Evolutionary conservation across 2,113 vertebrate species (phyloP), one percentile per base, ranked within the genome.

Genomic region (Coryphaenoides rupestris): DNA sequence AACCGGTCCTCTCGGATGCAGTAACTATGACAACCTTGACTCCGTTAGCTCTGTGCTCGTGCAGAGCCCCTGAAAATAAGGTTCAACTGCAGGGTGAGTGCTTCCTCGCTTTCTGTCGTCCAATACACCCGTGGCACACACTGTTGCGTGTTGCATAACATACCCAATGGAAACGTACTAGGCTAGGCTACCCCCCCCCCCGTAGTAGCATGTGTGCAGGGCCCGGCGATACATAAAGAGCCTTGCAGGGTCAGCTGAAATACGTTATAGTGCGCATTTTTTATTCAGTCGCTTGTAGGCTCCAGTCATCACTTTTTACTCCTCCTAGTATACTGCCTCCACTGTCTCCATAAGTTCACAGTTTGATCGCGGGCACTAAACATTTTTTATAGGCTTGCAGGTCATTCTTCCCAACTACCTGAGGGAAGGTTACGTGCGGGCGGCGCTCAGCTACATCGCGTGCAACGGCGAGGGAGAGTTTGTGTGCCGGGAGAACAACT

Each of bases 21-120:
- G 96, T 95, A 98, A 98, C 92, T 99, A 99, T 93, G 96, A 99
- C 94, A 99, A 99, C 93, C 93, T 99, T 76, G 96, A 99, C 90
- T 98, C 96, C 46, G 96, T 99, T 75, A 99, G 96, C 88, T 99
- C 96, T 19, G 96, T 99, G 74, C 91, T 99, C 87, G 96, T 99
- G 77, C 96, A 99, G 88, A 98, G 95, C 86, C 95, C n/a, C 96
- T 21, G 96, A 99, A 86, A 99, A 98, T 81, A 99, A 98, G 90
- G 94, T 99, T 84, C 93, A 98, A 67, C 92, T 99, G 68, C 96
- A 97, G 95, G 96, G 96, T 99, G 90, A 9, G 94, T 91, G 14
- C n/a, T 49, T 16, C 14, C 55, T 68, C 65, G 33, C 33, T 13
- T 47, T 21, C 1, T 2, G 13, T 1, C 10, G 2, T 40, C 33